Conservation (phyloP, 2,113 vertebrate genomes). For the Oreocharis arfaki region DNA sequence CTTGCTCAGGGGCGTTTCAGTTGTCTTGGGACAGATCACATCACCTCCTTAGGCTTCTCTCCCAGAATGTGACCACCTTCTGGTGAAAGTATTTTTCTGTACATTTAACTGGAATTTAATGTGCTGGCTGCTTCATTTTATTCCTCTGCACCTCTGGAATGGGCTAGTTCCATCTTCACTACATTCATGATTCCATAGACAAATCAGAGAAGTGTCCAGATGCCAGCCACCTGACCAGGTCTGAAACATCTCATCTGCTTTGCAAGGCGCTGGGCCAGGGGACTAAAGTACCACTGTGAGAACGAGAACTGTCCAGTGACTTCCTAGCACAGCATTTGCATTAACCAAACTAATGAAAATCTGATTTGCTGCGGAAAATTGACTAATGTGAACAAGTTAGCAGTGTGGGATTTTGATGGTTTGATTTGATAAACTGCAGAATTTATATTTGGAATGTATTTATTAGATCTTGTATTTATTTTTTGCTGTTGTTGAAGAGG, state of each 20-base stretch:
- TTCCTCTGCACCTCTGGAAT: neutral
- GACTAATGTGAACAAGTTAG: neutral
- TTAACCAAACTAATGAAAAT: neutral
- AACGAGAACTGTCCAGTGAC: neutral
- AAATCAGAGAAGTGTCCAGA: neutral
- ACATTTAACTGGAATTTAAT: neutral
- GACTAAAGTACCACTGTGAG: neutral
- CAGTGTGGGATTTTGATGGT: neutral
- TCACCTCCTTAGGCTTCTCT: neutral
- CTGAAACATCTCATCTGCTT: neutral
- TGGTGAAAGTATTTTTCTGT: neutral
- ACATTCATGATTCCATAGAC: accelerated
- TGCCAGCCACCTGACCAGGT: neutral
- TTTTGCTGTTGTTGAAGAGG: neutral
- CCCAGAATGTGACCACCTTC: neutral
- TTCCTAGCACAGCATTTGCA: neutral
- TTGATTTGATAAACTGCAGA: neutral
- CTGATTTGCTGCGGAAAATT: neutral
- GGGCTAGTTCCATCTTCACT: neutral
- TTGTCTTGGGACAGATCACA: neutral
- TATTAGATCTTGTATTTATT: neutral
- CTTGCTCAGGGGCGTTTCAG: neutral
- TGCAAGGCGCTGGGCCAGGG: neutral
- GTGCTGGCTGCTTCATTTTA: neutral
- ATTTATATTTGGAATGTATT: neutral